A percentile compares a stretch with the other conserved stretches of the same genome.
Conservation (phyloP, 2,888 invertebrate genomes). For the Fragum whitleyi region DNA sequence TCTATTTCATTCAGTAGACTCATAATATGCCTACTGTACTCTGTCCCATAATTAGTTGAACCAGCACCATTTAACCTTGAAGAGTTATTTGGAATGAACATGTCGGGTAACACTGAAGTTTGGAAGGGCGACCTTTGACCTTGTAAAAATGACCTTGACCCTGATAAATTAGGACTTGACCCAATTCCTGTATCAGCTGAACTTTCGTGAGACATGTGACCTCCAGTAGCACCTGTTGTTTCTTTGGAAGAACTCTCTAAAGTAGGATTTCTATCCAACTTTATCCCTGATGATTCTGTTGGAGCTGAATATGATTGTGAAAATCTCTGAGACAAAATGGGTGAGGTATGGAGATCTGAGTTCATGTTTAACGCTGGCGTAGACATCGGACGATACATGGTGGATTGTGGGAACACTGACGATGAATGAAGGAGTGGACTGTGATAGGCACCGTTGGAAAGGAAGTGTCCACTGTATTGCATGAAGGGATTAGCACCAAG, state of each 20-base stretch:
- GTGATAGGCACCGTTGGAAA: conserved; percentile 15
- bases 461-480: conserved; percentile 41
- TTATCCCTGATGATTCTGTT: conserved; percentile 19
- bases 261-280: not conserved
- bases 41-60: conserved; percentile 33
- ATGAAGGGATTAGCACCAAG: conserved; percentile 57
- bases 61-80: conserved; percentile 38
- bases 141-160: conserved; percentile 34
- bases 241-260: conserved; percentile 11
- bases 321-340: conserved; percentile 7
- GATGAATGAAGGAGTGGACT: conserved; percentile 54
- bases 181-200: conserved; percentile 6
- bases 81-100: conserved; percentile 36
- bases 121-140: conserved; percentile 11
- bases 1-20: conserved; percentile 68
- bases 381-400: conserved; percentile 40
- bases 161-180: conserved; percentile 21
- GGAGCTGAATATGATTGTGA: conserved; percentile 33
- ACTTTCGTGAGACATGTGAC: not conserved
- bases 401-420: conserved; percentile 33
- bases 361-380: conserved; percentile 36
- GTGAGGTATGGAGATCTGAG: not conserved
- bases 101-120: conserved; percentile 56
- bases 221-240: conserved; percentile 28
- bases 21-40: conserved; percentile 65